Percentiles rank a stretch among this genome's conserved stretches.
These are phyloP conservation scores for Sebastolobus altivelis DNA, from an alignment of 2,797 vertebrate genomes.

Conservation along the genomic window DNA sequence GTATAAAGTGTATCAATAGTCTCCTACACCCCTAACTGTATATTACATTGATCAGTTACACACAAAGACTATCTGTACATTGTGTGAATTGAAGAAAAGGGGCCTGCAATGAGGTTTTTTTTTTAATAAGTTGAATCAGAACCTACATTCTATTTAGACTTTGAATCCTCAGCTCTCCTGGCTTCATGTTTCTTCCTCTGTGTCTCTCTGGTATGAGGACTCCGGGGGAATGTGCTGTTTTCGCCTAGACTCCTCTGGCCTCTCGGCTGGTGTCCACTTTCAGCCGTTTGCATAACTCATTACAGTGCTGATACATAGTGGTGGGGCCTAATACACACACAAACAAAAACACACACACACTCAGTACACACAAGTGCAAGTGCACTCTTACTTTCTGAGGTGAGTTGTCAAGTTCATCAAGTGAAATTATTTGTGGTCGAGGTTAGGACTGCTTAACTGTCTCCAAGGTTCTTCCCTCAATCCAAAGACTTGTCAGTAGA, in stretches of 20 bases:
- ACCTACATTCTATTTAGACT: not conserved
- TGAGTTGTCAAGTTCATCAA: not conserved
- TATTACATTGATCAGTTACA: not conserved
- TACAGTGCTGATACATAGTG: constrained; percentile 42
- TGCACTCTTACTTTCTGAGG: not conserved
- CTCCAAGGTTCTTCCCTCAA: not conserved
- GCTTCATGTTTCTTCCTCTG: not conserved
- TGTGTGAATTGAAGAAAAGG: not conserved
- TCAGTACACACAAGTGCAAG: not conserved
- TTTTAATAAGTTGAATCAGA: not conserved
- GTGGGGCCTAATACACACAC: constrained; percentile 1
- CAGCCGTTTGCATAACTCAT: constrained; percentile 75
- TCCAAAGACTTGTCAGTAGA: not conserved
- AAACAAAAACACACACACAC: constrained; percentile 12
- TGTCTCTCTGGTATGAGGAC: constrained; percentile 44
- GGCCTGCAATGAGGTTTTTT: not conserved
- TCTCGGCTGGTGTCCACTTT: constrained; percentile 69
- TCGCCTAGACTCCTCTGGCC: constrained; percentile 45
- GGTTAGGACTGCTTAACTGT: not conserved
- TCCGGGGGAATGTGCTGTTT: constrained; percentile 65
- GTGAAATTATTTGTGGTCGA: not conserved
- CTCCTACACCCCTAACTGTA: no score
- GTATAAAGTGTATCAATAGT: no score
- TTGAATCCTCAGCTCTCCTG: not conserved
- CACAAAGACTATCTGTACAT: not conserved